These are phyloP conservation scores for Xestoiulus laeticollis DNA, from an alignment of 2,888 invertebrate genomes.

Conservation along the genomic window DNA sequence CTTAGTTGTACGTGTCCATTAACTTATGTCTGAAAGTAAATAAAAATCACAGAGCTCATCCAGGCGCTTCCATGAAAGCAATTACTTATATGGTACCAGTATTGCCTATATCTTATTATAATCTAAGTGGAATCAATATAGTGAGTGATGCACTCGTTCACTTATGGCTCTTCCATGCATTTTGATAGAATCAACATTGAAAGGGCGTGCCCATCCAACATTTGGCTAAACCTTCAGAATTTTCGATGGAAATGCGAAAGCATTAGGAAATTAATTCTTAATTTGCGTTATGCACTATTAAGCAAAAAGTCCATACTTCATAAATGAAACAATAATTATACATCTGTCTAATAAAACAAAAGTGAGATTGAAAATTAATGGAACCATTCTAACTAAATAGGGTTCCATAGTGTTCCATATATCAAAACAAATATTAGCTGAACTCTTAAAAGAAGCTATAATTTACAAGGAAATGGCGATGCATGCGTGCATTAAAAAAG, in stretches of 20 bases:
- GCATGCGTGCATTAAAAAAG: neutral
- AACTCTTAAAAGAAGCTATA: conserved; percentile 38
- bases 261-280: conserved; percentile 43
- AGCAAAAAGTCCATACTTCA: conserved; percentile 38
- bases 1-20: neutral
- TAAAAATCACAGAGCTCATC: neutral
- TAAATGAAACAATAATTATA: conserved; percentile 35
- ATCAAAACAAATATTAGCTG: conserved; percentile 14
- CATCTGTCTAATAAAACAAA: conserved; percentile 23
- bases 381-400: conserved; percentile 7
- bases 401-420: neutral
- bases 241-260: conserved; percentile 30
- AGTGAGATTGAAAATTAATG: conserved; percentile 39
- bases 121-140: conserved; percentile 43
- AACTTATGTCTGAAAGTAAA: neutral
- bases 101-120: conserved; percentile 41
- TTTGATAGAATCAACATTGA: conserved; percentile 38
- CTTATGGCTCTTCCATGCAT: conserved; percentile 40
- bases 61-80: conserved; percentile 15
- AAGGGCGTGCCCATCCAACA: conserved; percentile 24
- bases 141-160: conserved; percentile 43
- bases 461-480: neutral
- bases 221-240: conserved; percentile 35
- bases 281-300: conserved; percentile 33
- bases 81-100: conserved; percentile 25